Conservation (phyloP, 2,113 vertebrate genomes). For the Morone chrysops region DNA sequence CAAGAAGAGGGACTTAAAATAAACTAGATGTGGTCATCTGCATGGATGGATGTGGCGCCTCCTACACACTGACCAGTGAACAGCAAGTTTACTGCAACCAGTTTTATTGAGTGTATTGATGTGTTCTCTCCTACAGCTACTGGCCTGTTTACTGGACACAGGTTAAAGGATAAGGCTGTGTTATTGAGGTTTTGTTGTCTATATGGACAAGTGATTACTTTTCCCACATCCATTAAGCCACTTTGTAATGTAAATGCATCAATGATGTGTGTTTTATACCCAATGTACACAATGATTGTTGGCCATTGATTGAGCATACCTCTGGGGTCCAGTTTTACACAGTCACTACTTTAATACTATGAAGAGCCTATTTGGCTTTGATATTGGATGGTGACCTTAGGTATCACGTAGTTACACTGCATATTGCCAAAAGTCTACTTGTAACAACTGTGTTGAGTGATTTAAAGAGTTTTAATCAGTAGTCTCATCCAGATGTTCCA, state of each 20-base stretch:
- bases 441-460: neutral
- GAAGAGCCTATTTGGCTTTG: neutral
- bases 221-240: conserved; percentile 15
- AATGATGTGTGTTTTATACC: neutral
- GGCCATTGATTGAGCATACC: neutral
- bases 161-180: conserved; percentile 1
- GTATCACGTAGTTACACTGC: neutral
- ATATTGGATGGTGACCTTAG: neutral
- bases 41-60: too few relatives aligned
- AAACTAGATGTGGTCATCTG: neutral
- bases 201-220: neutral
- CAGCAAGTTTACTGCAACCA: neutral
- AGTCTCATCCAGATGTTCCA: conserved; percentile 1
- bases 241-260: neutral
- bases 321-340: neutral
- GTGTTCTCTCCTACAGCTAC: conserved; percentile 42
- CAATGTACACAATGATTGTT: neutral
- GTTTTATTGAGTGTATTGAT: conserved; percentile 15
- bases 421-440: neutral
- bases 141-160: conserved; percentile 25
- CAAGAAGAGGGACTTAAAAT: neutral
- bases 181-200: neutral
- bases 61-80: conserved; percentile 5
- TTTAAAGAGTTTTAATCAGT: neutral
- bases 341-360: neutral